Conservation (phyloP, 2,113 vertebrate species). For the Epinephelus lanceolatus region DNA sequence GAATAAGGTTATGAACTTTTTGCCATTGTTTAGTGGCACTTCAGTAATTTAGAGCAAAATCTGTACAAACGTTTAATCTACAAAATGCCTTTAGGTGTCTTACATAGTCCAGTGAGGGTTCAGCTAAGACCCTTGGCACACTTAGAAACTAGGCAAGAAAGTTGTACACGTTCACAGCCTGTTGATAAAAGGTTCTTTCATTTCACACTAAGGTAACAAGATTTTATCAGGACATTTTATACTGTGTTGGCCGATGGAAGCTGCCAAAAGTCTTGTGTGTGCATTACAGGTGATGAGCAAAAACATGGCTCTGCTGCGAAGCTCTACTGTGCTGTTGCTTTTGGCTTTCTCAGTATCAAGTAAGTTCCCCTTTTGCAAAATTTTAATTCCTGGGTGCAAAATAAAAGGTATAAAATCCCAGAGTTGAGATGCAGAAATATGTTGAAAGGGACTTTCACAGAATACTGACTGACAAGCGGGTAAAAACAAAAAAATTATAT, state of each 20-base stretch:
- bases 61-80: not conserved
- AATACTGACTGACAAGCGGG: not conserved
- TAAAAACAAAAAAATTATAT: not conserved
- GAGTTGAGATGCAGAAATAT: not conserved
- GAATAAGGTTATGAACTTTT: not conserved
- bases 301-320: slow-evolving; percentile 57
- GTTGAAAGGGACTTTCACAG: not conserved
- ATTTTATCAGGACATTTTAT: not conserved
- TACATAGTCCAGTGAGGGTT: not conserved
- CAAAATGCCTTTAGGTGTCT: not conserved
- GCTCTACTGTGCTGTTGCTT: slow-evolving; percentile 59
- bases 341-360: slow-evolving; percentile 59
- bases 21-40: not conserved
- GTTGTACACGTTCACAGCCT: not conserved
- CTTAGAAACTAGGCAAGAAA: not conserved
- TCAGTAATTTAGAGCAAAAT: not conserved
- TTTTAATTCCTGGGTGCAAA: not conserved
- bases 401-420: not conserved
- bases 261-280: slow-evolving; percentile 19
- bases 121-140: not conserved
- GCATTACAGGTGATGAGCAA: slow-evolving; percentile 43
- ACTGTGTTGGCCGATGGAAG: not conserved
- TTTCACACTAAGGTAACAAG: not conserved
- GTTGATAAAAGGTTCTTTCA: no score
- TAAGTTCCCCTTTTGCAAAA: slow-evolving; percentile 37